Evolutionary conservation across 2,888 invertebrate species (phyloP).

Genomic region (Polydrusus tereticollis): DNA sequence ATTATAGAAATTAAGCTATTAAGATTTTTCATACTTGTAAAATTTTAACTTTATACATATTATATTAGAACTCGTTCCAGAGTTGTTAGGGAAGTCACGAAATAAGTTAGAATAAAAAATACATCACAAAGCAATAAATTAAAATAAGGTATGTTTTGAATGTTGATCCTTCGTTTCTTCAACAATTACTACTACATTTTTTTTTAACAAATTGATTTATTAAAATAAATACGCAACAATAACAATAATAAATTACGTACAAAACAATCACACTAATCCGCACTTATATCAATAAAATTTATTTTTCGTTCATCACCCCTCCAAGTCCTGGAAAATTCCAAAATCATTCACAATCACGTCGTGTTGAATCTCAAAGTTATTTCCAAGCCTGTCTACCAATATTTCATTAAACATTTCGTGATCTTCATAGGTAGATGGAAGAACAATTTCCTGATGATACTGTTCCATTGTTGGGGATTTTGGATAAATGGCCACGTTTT

Average conservation of each 20-base stretch:
- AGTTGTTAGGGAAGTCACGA: no score
- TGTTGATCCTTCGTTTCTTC: no score
- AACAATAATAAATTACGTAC: not conserved
- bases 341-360: slow-evolving; percentile 17
- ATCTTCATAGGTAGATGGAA: slow-evolving; percentile 24
- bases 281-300: not conserved
- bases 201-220: no score
- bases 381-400: slow-evolving; percentile 7
- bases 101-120: no score
- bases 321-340: not conserved
- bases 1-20: not conserved
- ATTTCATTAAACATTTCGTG: slow-evolving; percentile 30
- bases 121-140: no score
- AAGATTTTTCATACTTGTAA: not conserved
- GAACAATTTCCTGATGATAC: slow-evolving; percentile 14
- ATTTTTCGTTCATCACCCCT: not conserved
- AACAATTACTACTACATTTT: no score
- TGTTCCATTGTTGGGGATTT: not conserved
- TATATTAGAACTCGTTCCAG: no score
- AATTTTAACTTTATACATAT: no score
- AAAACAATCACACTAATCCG: not conserved
- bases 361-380: not conserved
- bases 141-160: no score
- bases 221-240: no score
- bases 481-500: not conserved